Evolutionary conservation across 1,140 invertebrate genomes (phyloP), one percentile per base, ranked within the genome.

Genomic region (Ganaspis sp.): DNA sequence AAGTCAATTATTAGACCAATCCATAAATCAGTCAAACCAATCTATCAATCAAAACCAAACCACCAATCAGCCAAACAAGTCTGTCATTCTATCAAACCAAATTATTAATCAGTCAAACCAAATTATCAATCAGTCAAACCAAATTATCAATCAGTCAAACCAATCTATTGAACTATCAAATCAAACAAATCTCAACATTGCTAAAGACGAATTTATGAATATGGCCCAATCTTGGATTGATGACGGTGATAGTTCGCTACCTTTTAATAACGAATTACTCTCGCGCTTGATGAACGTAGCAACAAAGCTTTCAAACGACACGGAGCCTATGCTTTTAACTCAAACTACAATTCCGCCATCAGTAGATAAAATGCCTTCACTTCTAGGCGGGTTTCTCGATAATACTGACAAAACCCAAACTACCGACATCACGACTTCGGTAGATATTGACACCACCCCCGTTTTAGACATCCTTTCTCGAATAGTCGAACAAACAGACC

Each of bases 341-440:
- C 23, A 64, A 29, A 49, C 8, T 19, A 49, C 1, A 49, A 26
- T n/a, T 64, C 58, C 12, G 5, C 5, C 58, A 19, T 26, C 73
- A 4, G 1, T 21, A 64, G 76, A 81, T 70, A 78, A 73, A 26
- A 70, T 78, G 53, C 74, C 73, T 26, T 80, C 77, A 72, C 74
- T 83, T 77, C 77, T 81, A 76, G 82, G 81, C 42, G 78, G 84
- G 45, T 85, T 85, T 72, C 75, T 85, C 77, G 81, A 84, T 78
- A 72, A 83, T 70, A 82, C 73, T 9, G 79, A 82, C 82, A 81
- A 77, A 70, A 81, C 71, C 78, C 69, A 64, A 54, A 58, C 73
- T 75, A 64, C 58, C 26, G 58, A 64, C 29, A 29, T 9, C 4
- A 58, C 53, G 53, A 64, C 26, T 34, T 11, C 58, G 26, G 58